These are phyloP conservation scores for Sphenopsis melanotis DNA, from an alignment of 2,797 vertebrate genomes.

Conservation along the genomic window DNA sequence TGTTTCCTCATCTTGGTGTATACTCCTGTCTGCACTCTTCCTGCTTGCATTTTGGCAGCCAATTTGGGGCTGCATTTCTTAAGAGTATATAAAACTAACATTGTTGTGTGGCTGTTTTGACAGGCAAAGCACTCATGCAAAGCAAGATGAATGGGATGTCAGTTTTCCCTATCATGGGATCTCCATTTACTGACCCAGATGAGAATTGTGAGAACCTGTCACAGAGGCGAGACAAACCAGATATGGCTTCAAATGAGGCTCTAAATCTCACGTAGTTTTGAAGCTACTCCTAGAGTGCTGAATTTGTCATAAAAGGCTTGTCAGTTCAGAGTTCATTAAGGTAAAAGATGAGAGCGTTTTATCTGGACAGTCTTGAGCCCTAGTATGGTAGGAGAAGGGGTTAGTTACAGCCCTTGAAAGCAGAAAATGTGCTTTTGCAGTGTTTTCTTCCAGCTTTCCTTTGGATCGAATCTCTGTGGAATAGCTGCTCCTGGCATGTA, in stretches of 20 bases:
- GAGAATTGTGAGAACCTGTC: conserved; percentile 75
- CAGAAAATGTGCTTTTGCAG: conserved; percentile 5
- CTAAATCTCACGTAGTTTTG: conserved; percentile 68
- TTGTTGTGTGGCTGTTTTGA: conserved; percentile 77
- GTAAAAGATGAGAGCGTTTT: conserved; percentile 72
- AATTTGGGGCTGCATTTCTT: conserved; percentile 57
- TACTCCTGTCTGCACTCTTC: not conserved
- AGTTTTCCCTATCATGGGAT: conserved; percentile 80
- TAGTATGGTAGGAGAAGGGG: not conserved
- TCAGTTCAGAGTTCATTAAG: conserved; percentile 74
- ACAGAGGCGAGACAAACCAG: conserved; percentile 60
- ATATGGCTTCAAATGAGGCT: conserved; percentile 60
- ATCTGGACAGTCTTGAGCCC: conserved; percentile 54
- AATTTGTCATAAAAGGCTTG: conserved; percentile 76
- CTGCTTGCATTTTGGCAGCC: conserved; percentile 33
- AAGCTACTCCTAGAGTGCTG: conserved; percentile 58
- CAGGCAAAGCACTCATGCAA: conserved; percentile 75
- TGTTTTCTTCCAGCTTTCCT: conserved; percentile 44
- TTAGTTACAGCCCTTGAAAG: conserved; percentile 13
- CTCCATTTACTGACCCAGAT: conserved; percentile 82
- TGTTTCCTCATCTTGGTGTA: not conserved
- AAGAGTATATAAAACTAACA: conserved; percentile 71
- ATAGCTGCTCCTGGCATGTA: conserved; percentile 25
- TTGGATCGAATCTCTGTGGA: conserved; percentile 38
- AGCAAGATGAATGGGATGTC: conserved; percentile 89